Conservation (phyloP, 2,888 invertebrate genomes). For the Polydrusus pterygomalis region DNA sequence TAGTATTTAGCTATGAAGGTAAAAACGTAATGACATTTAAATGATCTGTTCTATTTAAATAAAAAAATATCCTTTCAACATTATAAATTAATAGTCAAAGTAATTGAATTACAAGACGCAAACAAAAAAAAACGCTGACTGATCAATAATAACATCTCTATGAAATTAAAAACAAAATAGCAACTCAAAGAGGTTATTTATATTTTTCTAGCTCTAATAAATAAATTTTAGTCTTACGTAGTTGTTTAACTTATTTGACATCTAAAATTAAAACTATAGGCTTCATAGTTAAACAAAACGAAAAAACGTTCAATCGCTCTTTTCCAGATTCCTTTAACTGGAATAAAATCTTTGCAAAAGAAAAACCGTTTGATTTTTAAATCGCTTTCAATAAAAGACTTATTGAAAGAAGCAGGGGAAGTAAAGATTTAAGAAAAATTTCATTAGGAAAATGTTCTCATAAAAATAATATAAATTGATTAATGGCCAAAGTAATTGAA, state of each 20-base stretch:
- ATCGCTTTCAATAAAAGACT: constrained; percentile 49
- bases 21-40: no score
- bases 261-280: no score
- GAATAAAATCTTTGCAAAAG: constrained; percentile 13
- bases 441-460: constrained; percentile 70
- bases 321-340: background rate
- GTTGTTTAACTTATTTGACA: no score
- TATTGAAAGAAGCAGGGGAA: constrained; percentile 52
- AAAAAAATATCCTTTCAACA: no score
- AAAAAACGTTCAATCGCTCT: no score
- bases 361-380: constrained; percentile 46
- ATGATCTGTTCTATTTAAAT: no score
- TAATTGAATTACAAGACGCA: constrained; percentile 71
- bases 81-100: constrained; percentile 71
- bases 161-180: constrained; percentile 69
- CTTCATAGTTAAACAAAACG: no score
- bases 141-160: constrained; percentile 69
- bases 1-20: no score
- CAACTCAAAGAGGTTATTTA: no score
- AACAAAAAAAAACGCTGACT: constrained; percentile 68
- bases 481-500: constrained; percentile 71
- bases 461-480: constrained; percentile 71
- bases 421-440: constrained; percentile 61
- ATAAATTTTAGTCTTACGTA: no score
- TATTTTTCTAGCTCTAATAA: no score